Evolutionary conservation across 2,888 invertebrate genomes (phyloP).

Genomic region (Orchesella flavescens): DNA sequence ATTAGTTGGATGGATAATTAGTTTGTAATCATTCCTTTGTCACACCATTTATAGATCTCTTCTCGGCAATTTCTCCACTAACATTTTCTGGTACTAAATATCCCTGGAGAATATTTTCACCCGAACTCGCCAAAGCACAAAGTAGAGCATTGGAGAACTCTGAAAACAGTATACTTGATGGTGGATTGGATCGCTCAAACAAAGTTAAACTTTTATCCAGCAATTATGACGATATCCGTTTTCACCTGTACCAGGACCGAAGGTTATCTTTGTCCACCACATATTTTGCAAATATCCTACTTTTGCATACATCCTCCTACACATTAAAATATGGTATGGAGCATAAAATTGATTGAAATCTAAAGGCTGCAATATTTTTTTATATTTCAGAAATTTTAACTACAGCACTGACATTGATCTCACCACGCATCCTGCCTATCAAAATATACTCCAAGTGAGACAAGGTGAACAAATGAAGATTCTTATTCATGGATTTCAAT

Average conservation of each 20-base stretch:
- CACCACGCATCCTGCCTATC: neutral
- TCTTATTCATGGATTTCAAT: slow-evolving; percentile 63
- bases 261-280: no score
- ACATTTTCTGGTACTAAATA: slow-evolving; percentile 35
- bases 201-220: slow-evolving; percentile 29
- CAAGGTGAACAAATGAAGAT: slow-evolving; percentile 47
- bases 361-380: neutral
- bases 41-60: slow-evolving; percentile 14
- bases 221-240: slow-evolving; percentile 31
- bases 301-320: no score
- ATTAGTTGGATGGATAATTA: no score
- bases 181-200: neutral
- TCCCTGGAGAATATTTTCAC: slow-evolving; percentile 42
- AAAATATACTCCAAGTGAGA: neutral
- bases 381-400: slow-evolving; percentile 6
- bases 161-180: neutral
- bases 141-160: neutral
- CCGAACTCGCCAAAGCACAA: slow-evolving; percentile 35
- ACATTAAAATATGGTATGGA: neutral
- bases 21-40: no score
- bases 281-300: no score
- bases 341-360: neutral
- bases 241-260: slow-evolving; percentile 46
- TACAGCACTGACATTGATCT: slow-evolving; percentile 33
- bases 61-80: slow-evolving; percentile 39